These are phyloP conservation scores for Gortyna flavago DNA, from an alignment of 2,888 invertebrate species.

Conservation along the genomic window DNA sequence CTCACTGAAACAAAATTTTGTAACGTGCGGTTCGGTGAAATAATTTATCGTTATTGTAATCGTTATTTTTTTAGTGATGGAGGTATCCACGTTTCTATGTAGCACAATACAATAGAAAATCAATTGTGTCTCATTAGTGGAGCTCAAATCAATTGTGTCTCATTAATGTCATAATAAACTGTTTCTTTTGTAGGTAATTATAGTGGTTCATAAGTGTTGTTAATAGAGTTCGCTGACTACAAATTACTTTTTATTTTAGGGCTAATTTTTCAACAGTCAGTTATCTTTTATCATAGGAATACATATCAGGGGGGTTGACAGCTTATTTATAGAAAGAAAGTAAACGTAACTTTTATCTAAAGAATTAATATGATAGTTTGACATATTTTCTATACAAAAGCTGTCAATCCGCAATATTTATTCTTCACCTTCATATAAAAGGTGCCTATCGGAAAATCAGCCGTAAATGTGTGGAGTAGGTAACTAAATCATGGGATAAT, in stretches of 20 bases:
- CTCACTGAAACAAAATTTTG: no score
- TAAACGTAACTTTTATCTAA: background rate
- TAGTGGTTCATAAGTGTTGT: background rate
- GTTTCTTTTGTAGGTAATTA: slow-evolving; percentile 12
- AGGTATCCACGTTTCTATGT: no score
- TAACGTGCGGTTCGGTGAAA: no score
- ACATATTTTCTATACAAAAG: background rate
- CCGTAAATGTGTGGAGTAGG: background rate
- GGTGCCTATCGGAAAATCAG: background rate
- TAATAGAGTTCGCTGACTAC: background rate
- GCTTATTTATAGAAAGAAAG: no score
- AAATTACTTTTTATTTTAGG: background rate
- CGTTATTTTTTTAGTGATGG: no score
- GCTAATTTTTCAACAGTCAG: background rate
- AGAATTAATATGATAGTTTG: background rate
- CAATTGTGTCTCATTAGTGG: no score
- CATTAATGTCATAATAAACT: slow-evolving; percentile 16
- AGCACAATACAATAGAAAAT: no score
- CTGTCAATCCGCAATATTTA: background rate
- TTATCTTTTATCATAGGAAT: no score
- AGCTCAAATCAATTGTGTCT: no score
- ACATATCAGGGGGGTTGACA: no score
- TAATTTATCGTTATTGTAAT: no score
- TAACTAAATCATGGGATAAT: background rate
- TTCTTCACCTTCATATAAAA: background rate